Base-by-base conservation (phyloP, 1,140 invertebrate genomes). In the Plectrocnemia conspersa region DNA sequence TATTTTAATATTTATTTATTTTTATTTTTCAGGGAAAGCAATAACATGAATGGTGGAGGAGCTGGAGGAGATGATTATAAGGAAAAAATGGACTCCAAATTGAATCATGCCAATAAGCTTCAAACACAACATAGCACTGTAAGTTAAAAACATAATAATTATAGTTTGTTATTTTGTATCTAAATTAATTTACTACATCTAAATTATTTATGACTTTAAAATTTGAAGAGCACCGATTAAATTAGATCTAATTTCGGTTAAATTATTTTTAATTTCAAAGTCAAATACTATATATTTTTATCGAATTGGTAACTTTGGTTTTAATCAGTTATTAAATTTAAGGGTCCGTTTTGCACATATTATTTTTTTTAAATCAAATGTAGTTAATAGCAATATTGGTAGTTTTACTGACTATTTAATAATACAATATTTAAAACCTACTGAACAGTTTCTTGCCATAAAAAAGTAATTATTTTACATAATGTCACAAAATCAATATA, bases 111-210 rank as follows among this genome's bases (percentile, higher is more conserved):
- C 16, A 61, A 61, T 21, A 61, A 60, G 16, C 50, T 61, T 2
- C 54, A 56, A 33, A 54, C 59, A 23, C 59, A 61, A 57, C 59
- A 61, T 16, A 61, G 59, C 46, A 53, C 59, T 15, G 59, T 61
- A 35, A 61, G 58, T 41, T 21, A 21, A 13, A 24, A 38, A 40
- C 9, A n/a, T 29, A 29, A 7, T 7, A 29, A 29, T 29, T 7
- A 29, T 29, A 29, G 27, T 6, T 6, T 7, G 27, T 29, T 6
- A 29, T 29, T 29, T 29, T 29, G n/a, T 29, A 7, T 29, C 6
- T 29, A 6, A 29, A 7, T 7, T 29, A 29, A 29, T n/a, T 7
- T 7, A 29, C n/a, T n/a, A n/a, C 6, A n/a, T 6, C n/a, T 6
- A n/a, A n/a, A n/a, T n/a, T n/a, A n/a, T n/a, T n/a, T n/a, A n/a